Conservation (phyloP, 2,797 vertebrate species). For the Ara ararauna region DNA sequence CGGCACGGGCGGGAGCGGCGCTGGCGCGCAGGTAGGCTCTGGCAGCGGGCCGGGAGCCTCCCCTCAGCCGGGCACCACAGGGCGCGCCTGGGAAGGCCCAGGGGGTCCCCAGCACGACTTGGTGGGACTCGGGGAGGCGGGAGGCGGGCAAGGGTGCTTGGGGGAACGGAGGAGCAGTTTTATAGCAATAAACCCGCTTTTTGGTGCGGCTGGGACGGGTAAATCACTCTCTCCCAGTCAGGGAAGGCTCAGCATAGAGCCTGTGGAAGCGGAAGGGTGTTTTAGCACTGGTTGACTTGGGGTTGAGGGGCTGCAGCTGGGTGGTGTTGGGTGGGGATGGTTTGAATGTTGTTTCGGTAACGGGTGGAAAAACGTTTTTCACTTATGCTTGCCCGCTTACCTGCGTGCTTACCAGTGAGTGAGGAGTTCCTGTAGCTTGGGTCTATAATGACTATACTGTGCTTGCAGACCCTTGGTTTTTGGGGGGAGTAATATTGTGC, state of each 20-base stretch:
- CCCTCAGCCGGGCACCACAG: rapidly evolving
- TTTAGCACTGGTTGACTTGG: background rate
- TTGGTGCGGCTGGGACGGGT: background rate
- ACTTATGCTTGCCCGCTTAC: rapidly evolving
- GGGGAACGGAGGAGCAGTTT: background rate
- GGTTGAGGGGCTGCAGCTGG: background rate
- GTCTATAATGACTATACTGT: rapidly evolving
- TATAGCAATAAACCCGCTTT: rapidly evolving
- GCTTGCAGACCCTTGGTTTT: background rate
- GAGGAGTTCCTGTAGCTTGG: background rate
- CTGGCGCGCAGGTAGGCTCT: background rate
- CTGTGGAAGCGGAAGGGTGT: background rate
- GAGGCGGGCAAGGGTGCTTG: background rate
- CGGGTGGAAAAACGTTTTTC: background rate
- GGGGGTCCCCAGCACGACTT: rapidly evolving
- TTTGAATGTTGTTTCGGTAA: background rate
- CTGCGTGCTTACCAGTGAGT: background rate
- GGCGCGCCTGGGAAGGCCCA: rapidly evolving
- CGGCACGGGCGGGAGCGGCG: background rate
- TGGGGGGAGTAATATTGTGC: rapidly evolving
- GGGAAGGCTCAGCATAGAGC: too few relatives aligned
- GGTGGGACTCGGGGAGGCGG: background rate
- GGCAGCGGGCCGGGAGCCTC: background rate
- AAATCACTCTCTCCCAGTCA: rapidly evolving
- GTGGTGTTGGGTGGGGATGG: background rate